These are phyloP conservation scores for Diaphora mendica DNA, from an alignment of 2,888 invertebrate genomes.

Conservation along the genomic window DNA sequence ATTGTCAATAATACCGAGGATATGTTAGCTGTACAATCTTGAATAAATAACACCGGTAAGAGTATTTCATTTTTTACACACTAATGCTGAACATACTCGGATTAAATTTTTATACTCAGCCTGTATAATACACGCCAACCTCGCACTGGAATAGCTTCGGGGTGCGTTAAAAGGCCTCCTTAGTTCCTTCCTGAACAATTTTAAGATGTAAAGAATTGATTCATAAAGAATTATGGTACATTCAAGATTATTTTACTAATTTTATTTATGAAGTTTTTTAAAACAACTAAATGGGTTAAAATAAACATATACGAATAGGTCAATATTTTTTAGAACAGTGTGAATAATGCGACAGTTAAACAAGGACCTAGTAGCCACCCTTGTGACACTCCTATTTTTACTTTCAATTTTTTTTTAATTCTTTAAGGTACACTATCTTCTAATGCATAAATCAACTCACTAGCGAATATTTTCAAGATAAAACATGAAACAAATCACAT, in stretches of 20 bases:
- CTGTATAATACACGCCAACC: not conserved
- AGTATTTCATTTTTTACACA: not conserved
- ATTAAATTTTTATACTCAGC: not conserved
- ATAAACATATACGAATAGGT: not conserved
- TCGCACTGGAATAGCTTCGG: not conserved
- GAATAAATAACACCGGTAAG: not conserved
- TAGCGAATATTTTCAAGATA: not conserved
- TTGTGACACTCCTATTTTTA: not conserved
- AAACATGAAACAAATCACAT: not conserved
- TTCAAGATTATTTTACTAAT: not conserved
- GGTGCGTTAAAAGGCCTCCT: not conserved
- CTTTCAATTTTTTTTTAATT: not conserved
- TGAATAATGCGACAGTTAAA: not conserved
- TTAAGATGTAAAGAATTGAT: not conserved
- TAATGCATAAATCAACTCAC: not conserved
- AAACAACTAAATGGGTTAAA: not conserved
- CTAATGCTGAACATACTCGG: not conserved
- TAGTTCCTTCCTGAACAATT: not conserved
- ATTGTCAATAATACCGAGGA: constrained; percentile 30
- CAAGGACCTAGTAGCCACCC: not conserved
- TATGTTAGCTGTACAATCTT: constrained; percentile 28
- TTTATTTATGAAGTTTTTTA: not conserved
- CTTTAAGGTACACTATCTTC: not conserved
- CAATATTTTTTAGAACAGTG: not conserved
- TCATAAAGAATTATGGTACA: not conserved